These are phyloP conservation scores for Oryzias woworae DNA, from an alignment of 2,113 vertebrate genomes.

Conservation along the genomic window DNA sequence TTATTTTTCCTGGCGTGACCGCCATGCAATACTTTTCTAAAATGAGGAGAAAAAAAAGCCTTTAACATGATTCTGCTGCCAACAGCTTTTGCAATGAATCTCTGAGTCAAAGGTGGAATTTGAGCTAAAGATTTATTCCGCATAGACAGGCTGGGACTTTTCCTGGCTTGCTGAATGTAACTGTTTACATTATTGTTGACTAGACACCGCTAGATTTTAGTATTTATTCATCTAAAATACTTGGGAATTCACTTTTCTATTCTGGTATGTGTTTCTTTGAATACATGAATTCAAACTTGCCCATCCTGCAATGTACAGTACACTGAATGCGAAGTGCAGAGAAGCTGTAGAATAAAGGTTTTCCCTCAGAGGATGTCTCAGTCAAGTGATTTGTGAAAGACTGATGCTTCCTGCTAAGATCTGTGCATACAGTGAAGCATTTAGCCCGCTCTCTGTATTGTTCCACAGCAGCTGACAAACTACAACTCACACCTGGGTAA, in stretches of 20 bases:
- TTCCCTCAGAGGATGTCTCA: slow-evolving; percentile 36
- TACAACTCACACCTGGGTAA: slow-evolving; percentile 78
- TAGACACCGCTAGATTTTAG: too few species aligned
- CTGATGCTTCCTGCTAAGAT: slow-evolving; percentile 50
- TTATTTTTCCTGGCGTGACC: slow-evolving; percentile 68
- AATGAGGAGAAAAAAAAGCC: slow-evolving; percentile 50
- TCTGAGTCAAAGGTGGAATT: slow-evolving; percentile 56
- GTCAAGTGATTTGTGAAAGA: slow-evolving; percentile 50
- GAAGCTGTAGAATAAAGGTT: slow-evolving; percentile 8
- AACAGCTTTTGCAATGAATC: slow-evolving; percentile 63
- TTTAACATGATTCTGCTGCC: slow-evolving; percentile 57
- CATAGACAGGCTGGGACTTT: slow-evolving; percentile 33
- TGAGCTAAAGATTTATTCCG: slow-evolving; percentile 49
- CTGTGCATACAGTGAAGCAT: slow-evolving; percentile 65
- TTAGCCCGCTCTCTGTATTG: slow-evolving; percentile 69
- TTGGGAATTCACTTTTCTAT: too few species aligned
- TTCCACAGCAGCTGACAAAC: slow-evolving; percentile 70
- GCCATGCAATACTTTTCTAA: slow-evolving; percentile 60
- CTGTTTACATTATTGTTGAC: too few species aligned
- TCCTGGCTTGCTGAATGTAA: background rate
- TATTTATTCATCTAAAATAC: too few species aligned
- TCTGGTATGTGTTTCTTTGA: too few species aligned
- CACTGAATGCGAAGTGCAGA: slow-evolving; percentile 16
- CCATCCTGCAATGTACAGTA: slow-evolving; percentile 5
- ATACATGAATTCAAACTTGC: too few species aligned